Conservation (phyloP, 2,888 invertebrate genomes). For the Ypsolopha sequella region DNA sequence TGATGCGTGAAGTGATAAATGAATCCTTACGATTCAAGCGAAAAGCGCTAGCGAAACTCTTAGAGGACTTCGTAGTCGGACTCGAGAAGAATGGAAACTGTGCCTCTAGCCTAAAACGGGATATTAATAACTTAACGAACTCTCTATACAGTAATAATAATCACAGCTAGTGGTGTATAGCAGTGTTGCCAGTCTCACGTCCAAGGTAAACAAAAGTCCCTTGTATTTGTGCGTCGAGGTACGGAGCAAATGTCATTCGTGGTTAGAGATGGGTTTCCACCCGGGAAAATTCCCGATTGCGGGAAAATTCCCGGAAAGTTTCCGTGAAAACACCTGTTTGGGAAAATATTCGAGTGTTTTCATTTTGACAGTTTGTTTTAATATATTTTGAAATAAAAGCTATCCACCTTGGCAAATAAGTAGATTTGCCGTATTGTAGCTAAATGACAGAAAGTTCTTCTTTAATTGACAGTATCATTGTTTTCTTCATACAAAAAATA, state of each 20-base stretch:
- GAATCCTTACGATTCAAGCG: conserved; percentile 85
- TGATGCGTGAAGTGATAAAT: conserved; percentile 79
- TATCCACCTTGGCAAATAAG: no score
- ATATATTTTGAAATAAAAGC: no score
- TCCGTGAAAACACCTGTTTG: no score
- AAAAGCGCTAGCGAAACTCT: conserved; percentile 75
- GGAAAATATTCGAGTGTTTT: no score
- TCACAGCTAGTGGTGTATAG: conserved; percentile 45
- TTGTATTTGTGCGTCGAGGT: background rate
- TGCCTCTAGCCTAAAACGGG: conserved; percentile 45
- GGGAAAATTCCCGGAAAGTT: no score
- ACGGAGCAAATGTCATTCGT: background rate
- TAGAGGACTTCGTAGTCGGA: conserved; percentile 74
- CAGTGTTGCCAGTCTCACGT: background rate
- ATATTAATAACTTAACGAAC: conserved; percentile 26
- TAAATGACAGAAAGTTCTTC: no score
- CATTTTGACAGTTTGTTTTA: no score
- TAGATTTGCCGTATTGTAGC: no score
- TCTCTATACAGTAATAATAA: conserved; percentile 39
- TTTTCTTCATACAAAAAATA: no score
- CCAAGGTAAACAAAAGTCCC: background rate
- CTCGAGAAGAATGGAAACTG: conserved; percentile 64
- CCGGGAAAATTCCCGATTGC: no score
- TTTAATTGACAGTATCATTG: no score
- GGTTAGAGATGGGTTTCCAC: background rate